Conservation (phyloP, 2,888 invertebrate genomes). For the Coenonympha arcania region DNA sequence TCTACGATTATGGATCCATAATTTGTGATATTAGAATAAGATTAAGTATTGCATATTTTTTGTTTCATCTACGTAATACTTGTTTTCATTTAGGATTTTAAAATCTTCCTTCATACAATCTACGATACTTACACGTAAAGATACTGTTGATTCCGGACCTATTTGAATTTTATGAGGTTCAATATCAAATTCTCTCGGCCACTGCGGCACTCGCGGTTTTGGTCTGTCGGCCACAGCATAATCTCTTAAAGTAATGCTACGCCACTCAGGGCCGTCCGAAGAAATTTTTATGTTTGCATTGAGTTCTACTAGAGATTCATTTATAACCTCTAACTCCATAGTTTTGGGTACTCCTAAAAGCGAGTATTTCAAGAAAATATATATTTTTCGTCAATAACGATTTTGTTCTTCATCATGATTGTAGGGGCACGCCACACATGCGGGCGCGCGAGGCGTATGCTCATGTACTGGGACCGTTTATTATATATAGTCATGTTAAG, state of each 20-base stretch:
- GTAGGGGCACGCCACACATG: too few relatives aligned
- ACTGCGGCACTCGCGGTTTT: slow-evolving; percentile 56
- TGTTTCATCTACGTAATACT: too few relatives aligned
- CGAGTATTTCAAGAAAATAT: not conserved
- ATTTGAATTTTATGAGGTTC: slow-evolving; percentile 64
- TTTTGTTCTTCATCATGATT: too few relatives aligned
- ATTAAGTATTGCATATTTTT: too few relatives aligned
- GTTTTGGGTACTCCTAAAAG: slow-evolving; percentile 64
- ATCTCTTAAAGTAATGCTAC: slow-evolving; percentile 61
- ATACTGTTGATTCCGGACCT: slow-evolving; percentile 55
- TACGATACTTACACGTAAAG: slow-evolving; percentile 50
- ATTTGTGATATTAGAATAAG: too few relatives aligned
- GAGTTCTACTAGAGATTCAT: slow-evolving; percentile 73
- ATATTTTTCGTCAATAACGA: too few relatives aligned
- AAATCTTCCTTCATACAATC: too few relatives aligned
- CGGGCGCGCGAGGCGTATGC: too few relatives aligned
- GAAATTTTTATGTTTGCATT: slow-evolving; percentile 63
- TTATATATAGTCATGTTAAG: too few relatives aligned
- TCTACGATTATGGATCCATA: too few relatives aligned
- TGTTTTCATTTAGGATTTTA: too few relatives aligned
- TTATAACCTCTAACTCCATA: slow-evolving; percentile 64
- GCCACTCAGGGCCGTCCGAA: slow-evolving; percentile 72
- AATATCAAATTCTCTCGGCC: slow-evolving; percentile 73
- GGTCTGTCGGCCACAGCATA: slow-evolving; percentile 53
- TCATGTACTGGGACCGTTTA: too few relatives aligned